These are phyloP conservation scores for Heliconius melpomene DNA, from an alignment of 1,140 invertebrate species.

Conservation along the genomic window DNA sequence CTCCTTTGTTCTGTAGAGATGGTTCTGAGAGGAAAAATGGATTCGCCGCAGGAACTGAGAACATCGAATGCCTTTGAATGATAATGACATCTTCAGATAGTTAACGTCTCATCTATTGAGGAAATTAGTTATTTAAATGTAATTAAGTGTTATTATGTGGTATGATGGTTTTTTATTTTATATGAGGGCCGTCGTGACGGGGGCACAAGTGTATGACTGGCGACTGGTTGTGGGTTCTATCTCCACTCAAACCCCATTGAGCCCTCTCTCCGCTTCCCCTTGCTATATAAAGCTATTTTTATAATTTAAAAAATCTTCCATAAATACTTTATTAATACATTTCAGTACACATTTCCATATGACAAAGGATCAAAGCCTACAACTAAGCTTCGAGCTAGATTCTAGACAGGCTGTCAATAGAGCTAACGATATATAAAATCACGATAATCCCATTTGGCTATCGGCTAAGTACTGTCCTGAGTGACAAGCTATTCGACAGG, in stretches of 20 bases:
- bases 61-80: conserved; percentile 22
- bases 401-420: conserved; percentile 6
- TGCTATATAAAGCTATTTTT: too few relatives aligned
- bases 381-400: conserved; percentile 5
- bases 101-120: not conserved
- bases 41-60: conserved; percentile 14
- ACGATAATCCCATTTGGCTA: not conserved
- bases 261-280: too few relatives aligned
- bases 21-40: conserved; percentile 32
- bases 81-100: conserved; percentile 26
- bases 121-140: not conserved
- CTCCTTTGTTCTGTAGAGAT: conserved; percentile 32
- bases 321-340: not conserved
- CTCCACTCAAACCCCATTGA: too few relatives aligned
- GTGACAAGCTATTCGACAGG: not conserved
- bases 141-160: not conserved
- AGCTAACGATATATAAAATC: conserved; percentile 10
- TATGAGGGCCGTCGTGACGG: too few relatives aligned
- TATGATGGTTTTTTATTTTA: too few relatives aligned
- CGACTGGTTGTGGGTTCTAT: too few relatives aligned
- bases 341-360: not conserved
- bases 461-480: not conserved
- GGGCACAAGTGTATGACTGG: too few relatives aligned
- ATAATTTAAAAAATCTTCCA: not conserved
- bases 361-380: not conserved